Base-by-base conservation (phyloP, 1,140 invertebrate species). In the Bombus haemorrhoidalis region DNA sequence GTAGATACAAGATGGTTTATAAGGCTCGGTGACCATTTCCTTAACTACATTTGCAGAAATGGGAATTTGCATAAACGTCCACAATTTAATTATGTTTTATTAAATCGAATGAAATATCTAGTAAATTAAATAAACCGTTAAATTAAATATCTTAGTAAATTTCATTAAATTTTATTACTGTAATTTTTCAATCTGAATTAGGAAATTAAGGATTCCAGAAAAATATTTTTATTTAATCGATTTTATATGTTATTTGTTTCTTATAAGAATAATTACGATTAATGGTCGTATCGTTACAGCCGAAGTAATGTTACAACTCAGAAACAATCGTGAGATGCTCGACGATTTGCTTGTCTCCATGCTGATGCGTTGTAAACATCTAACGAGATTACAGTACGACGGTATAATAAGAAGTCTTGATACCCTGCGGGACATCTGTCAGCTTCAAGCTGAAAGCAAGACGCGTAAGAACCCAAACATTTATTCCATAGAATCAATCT, bases 291-390 rank as follows among this genome's bases (percentile, higher is more conserved):
- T 62, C 28, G 34, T 84, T 89, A 3, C 75, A 95, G 95, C 87
- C 41, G 94, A 95, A 88, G 94, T 95, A 68, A 93, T 94, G 79
- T 86, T 95, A 37, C 94, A 95, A 89, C 68, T 95, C 53, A 90
- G 93, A 86, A 95, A 95, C 74, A 95, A 94, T 89, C 92, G 94
- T 10, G 95, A 95, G 85, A 90, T 92, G 66, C 91, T 95, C 68
- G 95, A 95, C 25, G 95, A 95, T 91, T 90, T 95, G 53, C 87
- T 95, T 10, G 79, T 95, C 18, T 92, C 92, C 28, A 90, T 95
- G 92, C 81, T 95, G 71, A 87, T 89, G 25, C 91, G 90, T 12
- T 95, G 95, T 76, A 95, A 94, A 83, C 88, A 90, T n/a, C 89
- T 95, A 79, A 93, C 90, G 9, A 93, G 91, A 89, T 81, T 95